These are phyloP conservation scores for Dermatemys mawii DNA, from an alignment of 2,113 vertebrate genomes.

Conservation along the genomic window DNA sequence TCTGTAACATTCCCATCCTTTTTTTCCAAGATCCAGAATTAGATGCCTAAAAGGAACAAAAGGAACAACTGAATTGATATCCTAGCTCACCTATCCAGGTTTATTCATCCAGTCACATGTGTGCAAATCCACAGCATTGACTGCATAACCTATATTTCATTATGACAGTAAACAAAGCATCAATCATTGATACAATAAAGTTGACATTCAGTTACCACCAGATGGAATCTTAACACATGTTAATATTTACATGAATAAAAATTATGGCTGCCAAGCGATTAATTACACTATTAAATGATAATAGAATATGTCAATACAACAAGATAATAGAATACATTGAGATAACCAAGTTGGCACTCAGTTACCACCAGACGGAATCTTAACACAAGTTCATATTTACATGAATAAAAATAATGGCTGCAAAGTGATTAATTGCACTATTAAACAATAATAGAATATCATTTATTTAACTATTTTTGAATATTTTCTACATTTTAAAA, in stretches of 20 bases:
- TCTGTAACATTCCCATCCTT: neutral
- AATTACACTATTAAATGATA: too few species aligned
- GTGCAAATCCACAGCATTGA: neutral
- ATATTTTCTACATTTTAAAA: too few species aligned
- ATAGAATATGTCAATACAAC: too few species aligned
- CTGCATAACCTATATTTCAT: neutral
- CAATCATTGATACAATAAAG: neutral
- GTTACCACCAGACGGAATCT: rapidly evolving
- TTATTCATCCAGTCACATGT: neutral
- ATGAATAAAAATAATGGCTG: neutral
- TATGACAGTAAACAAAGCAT: neutral
- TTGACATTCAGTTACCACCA: rapidly evolving
- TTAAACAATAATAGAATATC: too few species aligned
- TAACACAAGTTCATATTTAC: neutral
- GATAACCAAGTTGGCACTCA: neutral
- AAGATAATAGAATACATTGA: too few species aligned
- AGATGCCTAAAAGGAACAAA: neutral
- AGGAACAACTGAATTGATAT: neutral
- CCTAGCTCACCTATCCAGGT: neutral
- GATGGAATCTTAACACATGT: neutral
- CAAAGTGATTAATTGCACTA: too few species aligned
- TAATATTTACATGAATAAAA: neutral
- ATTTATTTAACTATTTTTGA: too few species aligned
- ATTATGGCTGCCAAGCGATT: neutral
- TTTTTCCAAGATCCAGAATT: neutral